Percentiles rank a stretch among this genome's conserved stretches.
These are phyloP conservation scores for Anguilla rostrata DNA, from an alignment of 2,113 vertebrate genomes.

Conservation along the genomic window DNA sequence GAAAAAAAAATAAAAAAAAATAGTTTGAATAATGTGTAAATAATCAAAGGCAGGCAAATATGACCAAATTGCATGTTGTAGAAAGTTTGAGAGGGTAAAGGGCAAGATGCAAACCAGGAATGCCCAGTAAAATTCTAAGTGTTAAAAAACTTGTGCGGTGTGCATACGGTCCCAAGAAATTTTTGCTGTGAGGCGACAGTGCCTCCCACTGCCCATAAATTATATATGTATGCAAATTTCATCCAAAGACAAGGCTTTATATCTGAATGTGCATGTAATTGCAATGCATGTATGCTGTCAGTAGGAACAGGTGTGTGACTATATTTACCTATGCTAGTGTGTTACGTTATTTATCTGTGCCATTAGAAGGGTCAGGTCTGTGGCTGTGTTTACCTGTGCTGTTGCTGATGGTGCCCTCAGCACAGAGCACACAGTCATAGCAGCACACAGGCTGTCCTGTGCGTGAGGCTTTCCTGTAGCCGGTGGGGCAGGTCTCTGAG, in stretches of 20 bases:
- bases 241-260: background rate
- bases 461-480: constrained; percentile 68
- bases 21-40: too few relatives aligned
- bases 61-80: too few relatives aligned
- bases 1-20: too few relatives aligned
- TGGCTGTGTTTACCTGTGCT: constrained; percentile 58
- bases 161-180: too few relatives aligned
- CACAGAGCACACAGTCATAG: constrained; percentile 74
- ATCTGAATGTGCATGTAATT: background rate
- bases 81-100: too few relatives aligned
- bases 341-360: constrained; percentile 14
- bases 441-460: constrained; percentile 73
- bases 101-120: too few relatives aligned
- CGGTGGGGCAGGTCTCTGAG: constrained; percentile 65
- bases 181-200: too few relatives aligned
- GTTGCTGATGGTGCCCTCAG: constrained; percentile 75
- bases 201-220: too few relatives aligned
- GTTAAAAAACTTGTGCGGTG: too few relatives aligned
- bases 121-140: too few relatives aligned
- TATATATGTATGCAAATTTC: background rate
- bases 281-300: background rate
- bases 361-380: background rate
- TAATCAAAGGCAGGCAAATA: too few relatives aligned
- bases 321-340: constrained; percentile 59
- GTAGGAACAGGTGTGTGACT: background rate